Base-by-base conservation (phyloP, 2,888 invertebrate species). In the Zygaena filipendulae region DNA sequence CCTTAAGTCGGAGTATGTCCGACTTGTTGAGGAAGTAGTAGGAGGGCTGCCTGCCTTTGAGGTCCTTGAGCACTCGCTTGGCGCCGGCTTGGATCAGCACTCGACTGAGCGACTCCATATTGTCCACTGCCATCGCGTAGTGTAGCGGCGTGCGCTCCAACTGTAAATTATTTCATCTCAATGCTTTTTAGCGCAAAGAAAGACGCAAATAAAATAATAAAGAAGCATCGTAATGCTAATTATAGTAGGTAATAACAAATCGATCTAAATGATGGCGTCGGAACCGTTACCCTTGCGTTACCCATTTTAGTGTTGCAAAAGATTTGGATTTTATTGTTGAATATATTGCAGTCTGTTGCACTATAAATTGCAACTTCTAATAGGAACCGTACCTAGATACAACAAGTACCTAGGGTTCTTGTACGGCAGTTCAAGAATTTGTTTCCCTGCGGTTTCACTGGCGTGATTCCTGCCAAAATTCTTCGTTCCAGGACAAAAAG, bases 1-100 rank as follows among this genome's bases (percentile, higher is more conserved):
- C 91, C 57, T 92, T 91, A 22, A 95, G 83, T 37, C 88, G 82
- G 36, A 90, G 70, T 49, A 95, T 92, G 42, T 95, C 95, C 0
- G 92, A 89, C 62, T 92, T 92, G 62, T 95, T 93, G 86, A 95
- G 91, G 59, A 92, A 95, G 68, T 95, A 95, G 67, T 93, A 95
- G 19, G 91, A 90, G 1, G 95, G 92, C 52, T 93, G 92, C 23
- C 94, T 84, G 31, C 92, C 93, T 71, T 91, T 92, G 53, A 95
- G 80, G 71, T 95, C 95, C 60, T 94, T 93, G 3, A 87, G 80
- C 1, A 91, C 88, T 34, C 94, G 82, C 56, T 89, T 90, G 21
- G 94, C 91, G 16, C 95, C 95, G 6, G 90, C 87, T 49, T 89
- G 85, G 28, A 93, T 91, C 13, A 95, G 79, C 27, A 93, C 85